Percentiles rank a stretch among this genome's conserved stretches.
phyloP scores from a whole-genome alignment of 2,113 vertebrate genomes.

The Pagrus major region DNA sequence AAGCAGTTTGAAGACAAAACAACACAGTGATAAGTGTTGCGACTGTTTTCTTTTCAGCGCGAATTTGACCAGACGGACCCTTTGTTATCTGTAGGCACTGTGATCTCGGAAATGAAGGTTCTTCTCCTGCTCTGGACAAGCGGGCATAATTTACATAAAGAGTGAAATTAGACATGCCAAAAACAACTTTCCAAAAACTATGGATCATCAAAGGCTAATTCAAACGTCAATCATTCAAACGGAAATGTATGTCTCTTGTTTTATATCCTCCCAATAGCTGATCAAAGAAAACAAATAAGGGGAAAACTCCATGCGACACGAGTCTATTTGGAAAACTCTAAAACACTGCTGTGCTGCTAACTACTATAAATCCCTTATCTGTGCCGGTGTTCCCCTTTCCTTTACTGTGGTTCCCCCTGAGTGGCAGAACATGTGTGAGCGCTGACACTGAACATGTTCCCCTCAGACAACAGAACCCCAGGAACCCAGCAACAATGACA shows the following conservation, averaged over 20 bases:
- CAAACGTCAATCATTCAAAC: neutral
- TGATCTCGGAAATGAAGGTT: neutral
- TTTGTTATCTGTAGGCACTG: neutral
- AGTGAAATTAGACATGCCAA: neutral
- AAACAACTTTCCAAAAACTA: neutral
- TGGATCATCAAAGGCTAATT: neutral
- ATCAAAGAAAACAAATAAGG: neutral
- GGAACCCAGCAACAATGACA: slow-evolving; percentile 59
- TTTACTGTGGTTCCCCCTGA: slow-evolving; percentile 36
- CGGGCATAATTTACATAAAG: neutral
- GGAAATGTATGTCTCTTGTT: neutral
- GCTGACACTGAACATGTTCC: slow-evolving; percentile 66
- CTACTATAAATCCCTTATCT: neutral
- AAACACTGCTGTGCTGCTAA: neutral
- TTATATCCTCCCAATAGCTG: neutral
- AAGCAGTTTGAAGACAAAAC: slow-evolving; percentile 17
- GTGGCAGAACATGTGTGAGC: slow-evolving; percentile 72
- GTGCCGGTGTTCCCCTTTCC: neutral
- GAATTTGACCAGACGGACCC: slow-evolving; percentile 7
- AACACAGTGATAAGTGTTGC: neutral
- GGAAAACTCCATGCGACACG: neutral
- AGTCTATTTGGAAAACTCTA: neutral
- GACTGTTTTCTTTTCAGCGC: slow-evolving; percentile 4
- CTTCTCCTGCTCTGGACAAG: neutral
- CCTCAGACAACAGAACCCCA: slow-evolving; percentile 65